Evolutionary conservation across 1,140 invertebrate species (phyloP), one percentile per base, ranked within the genome.

Genomic region (Papilio machaon): DNA sequence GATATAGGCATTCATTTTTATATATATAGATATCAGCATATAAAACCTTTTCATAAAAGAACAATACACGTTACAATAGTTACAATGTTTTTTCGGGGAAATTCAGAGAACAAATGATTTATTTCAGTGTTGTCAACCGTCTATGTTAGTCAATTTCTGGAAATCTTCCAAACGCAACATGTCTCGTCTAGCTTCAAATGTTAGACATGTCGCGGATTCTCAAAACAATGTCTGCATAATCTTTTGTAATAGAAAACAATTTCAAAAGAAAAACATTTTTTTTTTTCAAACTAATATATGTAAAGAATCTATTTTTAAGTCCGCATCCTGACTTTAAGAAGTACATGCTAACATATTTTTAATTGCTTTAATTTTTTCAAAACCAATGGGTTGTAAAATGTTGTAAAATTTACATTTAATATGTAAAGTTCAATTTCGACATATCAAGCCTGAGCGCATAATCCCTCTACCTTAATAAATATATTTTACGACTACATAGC

Each of bases 131-230:
- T 70, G 64, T 70, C 64, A 74, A 74, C 38, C 15, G 23, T 76
- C 46, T 76, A 54, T 47, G 46, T 76, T 76, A 30, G 15, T 35
- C 15, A 73, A 15, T n/a, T 15, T 23, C 46, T 76, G 74, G 74
- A 76, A 47, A 49, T 76, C 5, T 76, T 76, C 74, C 74, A 76
- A 76, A 13, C 8, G 19, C 8, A 46, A 46, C 23, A 2, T 15
- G 43, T n/a, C n/a, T 52, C 73, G 46, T 75, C 74, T 76, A 47
- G 13, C 23, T n/a, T 30, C 73, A 75, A 54, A 46, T 76, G 74
- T 76, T 19, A 52, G 47, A 54, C 43, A 54, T 15, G 7, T 23
- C 19, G n/a, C 46, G 9, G 19, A 23, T 76, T 52, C 74, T 30
- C 19, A 76, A 47, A 76, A 76, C 74, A 52, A n/a, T 52, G 74